These are phyloP conservation scores for Stigmatopora nigra DNA, from an alignment of 2,113 vertebrate species.

Conservation along the genomic window DNA sequence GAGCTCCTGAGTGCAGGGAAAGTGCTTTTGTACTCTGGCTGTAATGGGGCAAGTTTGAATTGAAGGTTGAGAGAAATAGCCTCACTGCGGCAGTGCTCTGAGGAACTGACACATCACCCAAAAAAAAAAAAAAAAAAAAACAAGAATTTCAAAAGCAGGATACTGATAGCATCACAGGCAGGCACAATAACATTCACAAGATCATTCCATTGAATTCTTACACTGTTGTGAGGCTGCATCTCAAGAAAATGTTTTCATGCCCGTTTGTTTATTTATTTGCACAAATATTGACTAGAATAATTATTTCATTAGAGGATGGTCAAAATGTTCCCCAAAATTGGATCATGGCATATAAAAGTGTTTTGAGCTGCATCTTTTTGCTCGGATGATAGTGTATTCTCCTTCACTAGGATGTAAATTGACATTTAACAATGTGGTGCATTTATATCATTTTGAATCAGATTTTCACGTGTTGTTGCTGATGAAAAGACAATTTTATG, in stretches of 20 bases:
- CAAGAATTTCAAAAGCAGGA: constrained; percentile 66
- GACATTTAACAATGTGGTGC: no score
- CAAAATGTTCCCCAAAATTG: neutral
- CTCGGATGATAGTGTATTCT: neutral
- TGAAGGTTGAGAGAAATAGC: constrained; percentile 79
- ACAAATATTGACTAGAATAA: neutral
- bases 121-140: neutral
- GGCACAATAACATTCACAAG: constrained; percentile 57
- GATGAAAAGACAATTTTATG: no score
- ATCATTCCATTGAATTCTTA: constrained; percentile 67
- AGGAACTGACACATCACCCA: constrained; percentile 74
- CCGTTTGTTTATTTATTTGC: neutral
- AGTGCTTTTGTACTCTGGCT: constrained; percentile 81
- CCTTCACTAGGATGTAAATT: no score
- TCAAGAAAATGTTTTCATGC: neutral
- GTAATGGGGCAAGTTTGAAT: constrained; percentile 81
- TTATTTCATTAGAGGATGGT: neutral
- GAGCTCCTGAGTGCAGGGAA: constrained; percentile 76
- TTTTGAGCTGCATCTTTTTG: neutral
- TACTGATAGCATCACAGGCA: constrained; percentile 66
- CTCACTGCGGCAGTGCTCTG: constrained; percentile 69
- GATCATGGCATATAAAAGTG: neutral
- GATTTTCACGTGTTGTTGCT: no score
- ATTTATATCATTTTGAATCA: no score
- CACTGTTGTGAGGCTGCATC: constrained; percentile 43